phyloP scores from a whole-genome alignment of 2,888 invertebrate genomes.

The Tanaodytes sp. region DNA sequence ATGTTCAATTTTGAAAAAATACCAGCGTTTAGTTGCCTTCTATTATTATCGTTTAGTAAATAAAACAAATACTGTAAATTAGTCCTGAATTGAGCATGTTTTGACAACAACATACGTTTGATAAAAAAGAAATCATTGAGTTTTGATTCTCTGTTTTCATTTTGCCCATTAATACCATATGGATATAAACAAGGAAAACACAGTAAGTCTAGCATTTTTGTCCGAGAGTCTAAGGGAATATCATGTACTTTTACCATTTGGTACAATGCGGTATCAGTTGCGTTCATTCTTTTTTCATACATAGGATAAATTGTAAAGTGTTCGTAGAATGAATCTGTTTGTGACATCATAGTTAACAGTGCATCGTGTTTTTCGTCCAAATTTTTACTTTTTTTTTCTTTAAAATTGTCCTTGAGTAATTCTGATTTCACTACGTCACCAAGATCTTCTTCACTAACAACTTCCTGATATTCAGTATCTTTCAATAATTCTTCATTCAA shows the following conservation, averaged over 20 bases:
- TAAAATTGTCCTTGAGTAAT: too few species aligned
- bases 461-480: background rate
- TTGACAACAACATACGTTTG: slow-evolving; percentile 47
- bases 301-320: too few species aligned
- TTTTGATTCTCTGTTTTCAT: too few species aligned
- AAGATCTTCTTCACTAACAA: background rate
- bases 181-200: slow-evolving; percentile 46
- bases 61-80: slow-evolving; percentile 59
- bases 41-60: slow-evolving; percentile 56
- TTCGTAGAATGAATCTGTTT: slow-evolving; percentile 9
- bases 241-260: slow-evolving; percentile 55
- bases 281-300: slow-evolving; percentile 18
- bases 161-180: slow-evolving; percentile 36
- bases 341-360: slow-evolving; percentile 1
- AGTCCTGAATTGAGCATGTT: slow-evolving; percentile 54
- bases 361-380: slow-evolving; percentile 2
- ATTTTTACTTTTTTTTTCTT: background rate
- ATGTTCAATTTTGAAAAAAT: slow-evolving; percentile 55
- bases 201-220: slow-evolving; percentile 28
- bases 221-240: slow-evolving; percentile 40
- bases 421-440: too few species aligned
- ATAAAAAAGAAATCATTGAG: slow-evolving; percentile 32
- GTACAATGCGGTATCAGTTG: slow-evolving; percentile 16
- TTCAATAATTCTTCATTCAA: slow-evolving; percentile 8
- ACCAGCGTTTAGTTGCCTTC: slow-evolving; percentile 53